phyloP scores from a whole-genome alignment of 2,888 invertebrate species.

The Galerucella nymphaeae region DNA sequence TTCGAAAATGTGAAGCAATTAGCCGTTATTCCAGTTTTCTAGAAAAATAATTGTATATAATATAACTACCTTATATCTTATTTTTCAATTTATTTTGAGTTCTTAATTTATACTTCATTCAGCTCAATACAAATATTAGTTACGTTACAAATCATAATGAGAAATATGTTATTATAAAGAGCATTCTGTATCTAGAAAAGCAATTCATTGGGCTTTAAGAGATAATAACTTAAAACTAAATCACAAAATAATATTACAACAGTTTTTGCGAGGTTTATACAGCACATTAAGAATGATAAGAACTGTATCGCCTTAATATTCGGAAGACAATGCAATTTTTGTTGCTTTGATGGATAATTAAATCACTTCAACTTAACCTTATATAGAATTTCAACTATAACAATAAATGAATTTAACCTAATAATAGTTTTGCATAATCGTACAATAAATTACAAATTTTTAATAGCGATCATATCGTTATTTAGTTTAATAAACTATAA shows the following conservation, averaged over 20 bases:
- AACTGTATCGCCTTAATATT: conserved; percentile 2
- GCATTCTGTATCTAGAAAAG: background rate
- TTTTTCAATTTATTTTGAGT: too few species aligned
- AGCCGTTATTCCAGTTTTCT: too few species aligned
- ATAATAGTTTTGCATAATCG: conserved; percentile 1
- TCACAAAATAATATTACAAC: conserved; percentile 42
- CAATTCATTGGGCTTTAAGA: conserved; percentile 33
- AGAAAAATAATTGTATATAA: too few species aligned
- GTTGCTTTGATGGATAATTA: conserved; percentile 44
- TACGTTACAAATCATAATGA: too few species aligned
- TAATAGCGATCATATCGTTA: background rate
- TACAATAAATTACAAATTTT: background rate
- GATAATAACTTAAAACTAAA: conserved; percentile 34
- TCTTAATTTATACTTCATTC: too few species aligned
- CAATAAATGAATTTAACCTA: conserved; percentile 14
- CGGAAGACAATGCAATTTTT: conserved; percentile 55
- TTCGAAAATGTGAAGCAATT: too few species aligned
- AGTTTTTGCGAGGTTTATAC: conserved; percentile 14
- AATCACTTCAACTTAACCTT: conserved; percentile 25
- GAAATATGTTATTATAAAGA: background rate
- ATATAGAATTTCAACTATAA: conserved; percentile 32
- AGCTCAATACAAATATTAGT: too few species aligned
- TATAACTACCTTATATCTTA: too few species aligned
- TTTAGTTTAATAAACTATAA: too few species aligned
- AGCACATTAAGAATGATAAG: background rate